phyloP scores from a whole-genome alignment of 2,113 vertebrate genomes.

The Holacanthus passer region DNA sequence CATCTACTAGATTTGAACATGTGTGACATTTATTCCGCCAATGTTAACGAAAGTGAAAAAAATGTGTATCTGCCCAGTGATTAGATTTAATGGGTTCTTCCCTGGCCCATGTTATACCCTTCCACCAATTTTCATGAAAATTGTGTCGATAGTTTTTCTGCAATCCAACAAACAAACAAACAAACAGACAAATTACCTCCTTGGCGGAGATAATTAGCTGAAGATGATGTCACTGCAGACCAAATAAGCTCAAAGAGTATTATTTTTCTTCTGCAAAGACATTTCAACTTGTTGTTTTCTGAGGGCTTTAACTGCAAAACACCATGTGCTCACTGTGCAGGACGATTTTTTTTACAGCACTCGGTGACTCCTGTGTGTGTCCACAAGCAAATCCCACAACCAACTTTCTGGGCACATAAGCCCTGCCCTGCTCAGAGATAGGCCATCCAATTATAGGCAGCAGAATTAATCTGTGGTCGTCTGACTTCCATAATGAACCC shows the following conservation, averaged over 20 bases:
- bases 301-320: neutral
- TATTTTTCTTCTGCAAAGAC: neutral
- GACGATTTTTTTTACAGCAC: neutral
- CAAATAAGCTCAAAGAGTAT: slow-evolving; percentile 1
- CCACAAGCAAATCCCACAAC: slow-evolving; percentile 52
- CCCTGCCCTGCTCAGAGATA: slow-evolving; percentile 63
- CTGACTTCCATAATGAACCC: slow-evolving; percentile 73
- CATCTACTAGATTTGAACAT: no score
- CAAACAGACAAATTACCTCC: neutral
- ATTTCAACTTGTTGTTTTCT: slow-evolving; percentile 2
- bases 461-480: slow-evolving; percentile 67
- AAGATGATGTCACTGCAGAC: neutral
- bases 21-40: no score
- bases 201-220: no score
- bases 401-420: slow-evolving; percentile 58
- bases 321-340: neutral
- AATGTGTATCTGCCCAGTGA: no score
- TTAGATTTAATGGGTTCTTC: neutral
- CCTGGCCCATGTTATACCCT: neutral
- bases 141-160: neutral
- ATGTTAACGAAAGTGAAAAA: no score
- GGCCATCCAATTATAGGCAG: slow-evolving; percentile 70
- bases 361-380: slow-evolving; percentile 28
- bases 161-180: no score
- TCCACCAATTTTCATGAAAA: neutral